phyloP scores from a whole-genome alignment of 2,888 invertebrate genomes.

The Boloria selene region DNA sequence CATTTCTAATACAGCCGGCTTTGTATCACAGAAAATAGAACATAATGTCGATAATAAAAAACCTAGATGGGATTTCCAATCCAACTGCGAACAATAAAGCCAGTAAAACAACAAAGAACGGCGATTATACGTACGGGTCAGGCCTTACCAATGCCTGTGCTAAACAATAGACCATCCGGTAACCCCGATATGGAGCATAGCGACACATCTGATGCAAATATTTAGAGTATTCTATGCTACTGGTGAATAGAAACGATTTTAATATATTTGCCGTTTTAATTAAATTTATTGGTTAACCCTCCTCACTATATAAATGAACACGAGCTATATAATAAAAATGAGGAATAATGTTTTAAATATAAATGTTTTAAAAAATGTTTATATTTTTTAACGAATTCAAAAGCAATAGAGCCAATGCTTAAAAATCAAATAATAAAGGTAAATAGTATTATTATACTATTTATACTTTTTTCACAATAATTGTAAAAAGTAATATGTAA shows the following conservation, averaged over 20 bases:
- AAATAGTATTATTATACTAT: no score
- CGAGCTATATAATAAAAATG: no score
- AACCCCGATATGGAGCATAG: slow-evolving; percentile 26
- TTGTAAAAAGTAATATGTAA: no score
- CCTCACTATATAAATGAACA: no score
- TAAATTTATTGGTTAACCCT: no score
- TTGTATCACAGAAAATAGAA: not conserved
- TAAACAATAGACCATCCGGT: slow-evolving; percentile 37
- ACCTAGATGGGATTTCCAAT: slow-evolving; percentile 22
- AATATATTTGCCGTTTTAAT: not conserved
- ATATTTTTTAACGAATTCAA: no score
- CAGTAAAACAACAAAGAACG: slow-evolving; percentile 25
- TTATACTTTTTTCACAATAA: no score
- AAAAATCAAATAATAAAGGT: no score
- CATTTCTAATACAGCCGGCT: no score
- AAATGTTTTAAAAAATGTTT: no score
- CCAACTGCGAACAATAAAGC: slow-evolving; percentile 30
- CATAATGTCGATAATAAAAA: slow-evolving; percentile 12
- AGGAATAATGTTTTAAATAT: no score
- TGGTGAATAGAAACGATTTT: not conserved
- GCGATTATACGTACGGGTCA: slow-evolving; percentile 24
- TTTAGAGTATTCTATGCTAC: slow-evolving; percentile 1
- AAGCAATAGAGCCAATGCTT: no score
- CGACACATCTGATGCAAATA: slow-evolving; percentile 21
- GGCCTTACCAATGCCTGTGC: slow-evolving; percentile 26